Evolutionary conservation across 2,888 invertebrate genomes (phyloP).

Genomic region (Thumatha senex): DNA sequence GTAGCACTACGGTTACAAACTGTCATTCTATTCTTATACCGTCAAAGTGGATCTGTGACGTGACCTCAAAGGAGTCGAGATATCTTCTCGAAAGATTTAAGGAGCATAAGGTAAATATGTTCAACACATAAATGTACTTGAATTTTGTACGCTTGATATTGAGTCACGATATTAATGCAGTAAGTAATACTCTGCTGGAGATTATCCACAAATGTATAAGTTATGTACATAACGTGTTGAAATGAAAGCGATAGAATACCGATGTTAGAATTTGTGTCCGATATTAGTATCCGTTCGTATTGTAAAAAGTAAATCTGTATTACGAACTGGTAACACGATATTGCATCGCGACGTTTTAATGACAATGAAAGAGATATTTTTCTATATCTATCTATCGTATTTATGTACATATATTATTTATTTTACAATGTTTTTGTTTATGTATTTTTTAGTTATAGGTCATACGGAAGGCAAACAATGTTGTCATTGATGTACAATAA

Average conservation of each 20-base stretch:
- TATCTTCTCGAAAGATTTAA: slow-evolving; percentile 28
- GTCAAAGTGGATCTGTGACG: slow-evolving; percentile 56
- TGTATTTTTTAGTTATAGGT: too few relatives aligned
- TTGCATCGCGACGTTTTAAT: background rate
- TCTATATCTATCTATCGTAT: too few relatives aligned
- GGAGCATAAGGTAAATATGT: slow-evolving; percentile 41
- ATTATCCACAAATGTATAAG: slow-evolving; percentile 18
- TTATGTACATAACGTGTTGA: slow-evolving; percentile 15
- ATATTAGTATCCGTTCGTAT: background rate
- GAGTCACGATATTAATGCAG: slow-evolving; percentile 24
- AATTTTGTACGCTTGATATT: slow-evolving; percentile 7
- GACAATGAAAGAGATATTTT: background rate
- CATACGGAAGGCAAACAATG: too few relatives aligned
- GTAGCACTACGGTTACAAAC: slow-evolving; percentile 54
- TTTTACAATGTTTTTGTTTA: too few relatives aligned
- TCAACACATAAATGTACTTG: slow-evolving; percentile 1
- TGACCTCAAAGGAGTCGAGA: slow-evolving; percentile 43
- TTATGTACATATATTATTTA: too few relatives aligned
- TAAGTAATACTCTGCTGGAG: slow-evolving; percentile 31
- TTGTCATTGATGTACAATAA: too few relatives aligned
- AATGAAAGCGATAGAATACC: slow-evolving; percentile 19
- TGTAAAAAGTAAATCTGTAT: background rate
- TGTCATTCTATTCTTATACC: slow-evolving; percentile 39
- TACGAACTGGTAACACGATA: background rate
- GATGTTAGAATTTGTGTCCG: background rate